These are phyloP conservation scores for Pseudomyrmex concolor DNA, from an alignment of 1,140 invertebrate genomes.

Conservation along the genomic window DNA sequence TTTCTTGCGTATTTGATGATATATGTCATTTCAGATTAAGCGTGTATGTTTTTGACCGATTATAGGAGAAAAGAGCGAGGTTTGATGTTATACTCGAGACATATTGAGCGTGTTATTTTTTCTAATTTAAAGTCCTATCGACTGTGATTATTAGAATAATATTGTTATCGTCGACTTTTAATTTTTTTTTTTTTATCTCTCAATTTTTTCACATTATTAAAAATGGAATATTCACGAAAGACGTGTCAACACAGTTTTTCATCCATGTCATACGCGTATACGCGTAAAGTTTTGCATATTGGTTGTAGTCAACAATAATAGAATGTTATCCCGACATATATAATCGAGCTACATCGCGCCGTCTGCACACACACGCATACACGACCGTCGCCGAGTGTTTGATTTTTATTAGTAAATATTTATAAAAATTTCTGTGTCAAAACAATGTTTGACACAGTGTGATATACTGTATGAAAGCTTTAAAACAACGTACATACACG, in stretches of 20 bases:
- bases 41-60: conserved; percentile 22
- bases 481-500: neutral
- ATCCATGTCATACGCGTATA: neutral
- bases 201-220: too few species aligned
- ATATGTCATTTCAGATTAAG: conserved; percentile 32
- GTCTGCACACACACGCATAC: conserved; percentile 13
- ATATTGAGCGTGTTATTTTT: neutral
- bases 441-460: neutral
- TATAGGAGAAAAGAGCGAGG: neutral
- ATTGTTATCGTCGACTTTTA: neutral
- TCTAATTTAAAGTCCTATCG: too few species aligned
- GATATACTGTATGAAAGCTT: too few species aligned
- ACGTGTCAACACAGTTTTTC: neutral
- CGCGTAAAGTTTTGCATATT: conserved; percentile 10
- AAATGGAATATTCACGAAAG: too few species aligned
- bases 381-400: neutral
- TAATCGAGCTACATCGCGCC: conserved; percentile 8
- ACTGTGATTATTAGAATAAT: neutral
- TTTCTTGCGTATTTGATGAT: conserved; percentile 30
- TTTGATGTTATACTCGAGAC: conserved; percentile 46
- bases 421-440: conserved; percentile 40
- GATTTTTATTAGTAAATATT: conserved; percentile 36
- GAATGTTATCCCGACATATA: conserved; percentile 47
- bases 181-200: too few species aligned
- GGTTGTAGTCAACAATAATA: conserved; percentile 47